Evolutionary conservation across 2,113 vertebrate species (phyloP).

Genomic region (Petrocephalus zakoni): DNA sequence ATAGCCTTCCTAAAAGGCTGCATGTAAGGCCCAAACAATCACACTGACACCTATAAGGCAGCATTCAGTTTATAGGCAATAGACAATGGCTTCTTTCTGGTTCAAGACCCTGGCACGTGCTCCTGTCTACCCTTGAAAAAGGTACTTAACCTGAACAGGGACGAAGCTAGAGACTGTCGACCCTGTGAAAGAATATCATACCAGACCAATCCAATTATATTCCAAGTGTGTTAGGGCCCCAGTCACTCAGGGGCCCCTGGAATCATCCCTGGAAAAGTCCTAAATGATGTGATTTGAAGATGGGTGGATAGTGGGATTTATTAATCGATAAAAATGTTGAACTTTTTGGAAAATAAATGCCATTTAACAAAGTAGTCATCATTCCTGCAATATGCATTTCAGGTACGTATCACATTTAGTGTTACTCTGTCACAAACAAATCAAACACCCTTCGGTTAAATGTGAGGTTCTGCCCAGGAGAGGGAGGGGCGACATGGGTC

Average conservation of each 20-base stretch:
- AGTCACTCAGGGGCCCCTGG: neutral
- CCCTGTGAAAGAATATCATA: neutral
- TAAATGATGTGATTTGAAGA: neutral
- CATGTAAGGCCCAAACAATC: neutral
- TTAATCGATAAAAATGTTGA: neutral
- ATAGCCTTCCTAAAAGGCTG: neutral
- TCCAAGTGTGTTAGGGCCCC: neutral
- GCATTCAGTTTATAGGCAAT: neutral
- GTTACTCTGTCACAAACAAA: neutral
- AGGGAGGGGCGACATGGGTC: neutral
- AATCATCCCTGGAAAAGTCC: neutral
- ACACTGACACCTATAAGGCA: neutral
- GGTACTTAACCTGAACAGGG: neutral
- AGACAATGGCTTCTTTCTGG: neutral
- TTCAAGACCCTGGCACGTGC: neutral
- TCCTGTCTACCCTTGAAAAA: neutral
- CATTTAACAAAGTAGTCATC: neutral
- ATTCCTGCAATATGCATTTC: neutral
- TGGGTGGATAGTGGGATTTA: neutral
- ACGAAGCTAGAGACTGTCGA: neutral
- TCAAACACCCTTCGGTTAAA: neutral
- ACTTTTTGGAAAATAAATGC: neutral
- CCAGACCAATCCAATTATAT: neutral
- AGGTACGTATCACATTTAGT: neutral
- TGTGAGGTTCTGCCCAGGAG: neutral